Conservation (phyloP, 2,113 vertebrate species). For the Melanotaenia duboulayi region DNA sequence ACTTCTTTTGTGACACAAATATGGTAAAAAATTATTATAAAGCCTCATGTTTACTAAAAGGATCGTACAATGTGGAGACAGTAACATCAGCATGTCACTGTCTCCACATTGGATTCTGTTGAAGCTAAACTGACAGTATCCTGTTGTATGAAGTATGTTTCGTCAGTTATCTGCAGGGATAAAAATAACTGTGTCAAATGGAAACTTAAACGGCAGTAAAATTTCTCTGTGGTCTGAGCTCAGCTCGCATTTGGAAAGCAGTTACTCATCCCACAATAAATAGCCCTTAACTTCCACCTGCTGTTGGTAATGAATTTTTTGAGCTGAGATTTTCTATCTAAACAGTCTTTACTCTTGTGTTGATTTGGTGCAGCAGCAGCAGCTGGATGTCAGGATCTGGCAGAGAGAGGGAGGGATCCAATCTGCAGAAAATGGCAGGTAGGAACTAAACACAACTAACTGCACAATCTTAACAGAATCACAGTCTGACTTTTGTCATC, state of each 20-base stretch:
- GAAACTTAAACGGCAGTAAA: not conserved
- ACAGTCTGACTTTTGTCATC: too few species aligned
- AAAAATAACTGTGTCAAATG: not conserved
- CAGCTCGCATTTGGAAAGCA: not conserved
- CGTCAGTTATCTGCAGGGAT: not conserved
- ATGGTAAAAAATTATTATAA: not conserved
- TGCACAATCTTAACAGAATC: too few species aligned
- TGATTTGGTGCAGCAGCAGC: slow-evolving; percentile 42
- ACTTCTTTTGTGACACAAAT: too few species aligned
- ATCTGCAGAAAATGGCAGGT: slow-evolving; percentile 79
- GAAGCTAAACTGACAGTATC: not conserved
- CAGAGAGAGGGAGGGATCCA: slow-evolving; percentile 71
- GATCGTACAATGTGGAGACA: too few species aligned
- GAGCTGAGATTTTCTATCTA: not conserved
- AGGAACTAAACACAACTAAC: slow-evolving; percentile 1
- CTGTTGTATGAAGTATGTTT: not conserved
- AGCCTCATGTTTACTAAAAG: not conserved
- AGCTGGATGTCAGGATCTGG: slow-evolving; percentile 44
- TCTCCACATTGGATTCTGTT: not conserved
- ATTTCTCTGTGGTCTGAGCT: not conserved
- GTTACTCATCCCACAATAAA: too few species aligned
- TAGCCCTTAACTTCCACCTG: slow-evolving; percentile 24
- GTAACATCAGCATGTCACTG: too few species aligned
- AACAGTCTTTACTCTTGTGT: slow-evolving; percentile 26
- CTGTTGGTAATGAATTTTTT: not conserved